These are phyloP conservation scores for Urocyon cinereoargenteus DNA, from an alignment of 2,797 vertebrate species.

Conservation along the genomic window DNA sequence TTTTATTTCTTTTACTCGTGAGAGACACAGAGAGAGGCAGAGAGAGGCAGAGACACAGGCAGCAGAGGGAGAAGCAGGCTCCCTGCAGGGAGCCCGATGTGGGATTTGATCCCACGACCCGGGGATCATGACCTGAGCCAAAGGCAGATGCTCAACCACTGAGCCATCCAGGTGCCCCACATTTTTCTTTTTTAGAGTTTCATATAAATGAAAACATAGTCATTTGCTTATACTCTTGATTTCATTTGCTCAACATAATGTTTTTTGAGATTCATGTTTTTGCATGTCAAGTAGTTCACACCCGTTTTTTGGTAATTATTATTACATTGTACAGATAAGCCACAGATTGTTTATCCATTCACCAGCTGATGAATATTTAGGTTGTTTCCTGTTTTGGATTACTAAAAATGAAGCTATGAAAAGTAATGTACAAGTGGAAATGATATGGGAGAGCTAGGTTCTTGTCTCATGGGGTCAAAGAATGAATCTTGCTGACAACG, in stretches of 20 bases:
- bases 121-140: too few species aligned
- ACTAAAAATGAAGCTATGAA: constrained; percentile 40
- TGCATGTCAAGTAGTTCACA: not conserved
- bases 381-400: not conserved
- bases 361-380: not conserved
- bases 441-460: too few species aligned
- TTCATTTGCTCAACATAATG: constrained; percentile 15
- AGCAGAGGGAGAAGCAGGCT: too few species aligned
- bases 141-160: too few species aligned
- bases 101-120: too few species aligned
- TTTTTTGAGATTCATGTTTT: not conserved
- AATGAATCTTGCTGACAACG: too few species aligned
- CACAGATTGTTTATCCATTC: not conserved
- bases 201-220: not conserved
- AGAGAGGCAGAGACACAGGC: too few species aligned
- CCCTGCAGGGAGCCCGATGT: too few species aligned
- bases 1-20: too few species aligned
- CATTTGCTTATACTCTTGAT: not conserved
- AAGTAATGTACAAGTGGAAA: not conserved
- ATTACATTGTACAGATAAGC: not conserved
- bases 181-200: not conserved
- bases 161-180: too few species aligned
- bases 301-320: not conserved
- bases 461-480: too few species aligned
- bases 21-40: too few species aligned